Base-by-base conservation (phyloP, 1,140 invertebrate genomes). In the Atopsyche davidsoni region DNA sequence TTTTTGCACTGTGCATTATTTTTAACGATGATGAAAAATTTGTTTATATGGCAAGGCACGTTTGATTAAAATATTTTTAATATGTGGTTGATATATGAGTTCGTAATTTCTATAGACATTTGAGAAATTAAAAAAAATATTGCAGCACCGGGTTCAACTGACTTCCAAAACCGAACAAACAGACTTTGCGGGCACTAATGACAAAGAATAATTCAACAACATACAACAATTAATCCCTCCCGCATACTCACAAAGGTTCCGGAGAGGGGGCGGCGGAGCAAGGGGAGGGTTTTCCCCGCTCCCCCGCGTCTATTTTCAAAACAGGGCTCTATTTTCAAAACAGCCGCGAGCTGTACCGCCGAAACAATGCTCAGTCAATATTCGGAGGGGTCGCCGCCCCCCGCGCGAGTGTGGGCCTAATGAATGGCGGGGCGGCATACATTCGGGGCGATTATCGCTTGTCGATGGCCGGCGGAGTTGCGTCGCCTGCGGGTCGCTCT, bases 281-380 rank as follows among this genome's bases (percentile, higher is more conserved):
- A 21, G 13, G 25, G 7, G 18, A 10, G 3, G 39, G 23, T 16
- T 41, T 21, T 41, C 23, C 39, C 39, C 32, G 25, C 25, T 7
- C 25, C 7, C 25, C 7, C 25, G 25, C 25, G 25, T n/a, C n/a
- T n/a, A 34, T 16, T 34, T 16, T n/a, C n/a, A n/a, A n/a, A n/a
- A n/a, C n/a, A n/a, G n/a, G n/a, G 47, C 17, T 55, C 52, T 55
- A 48, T 55, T 55, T 50, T 55, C 44, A 56, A 56, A 56, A 56
- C 53, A 56, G 42, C 53, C 53, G 43, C 36, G 38, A 47, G 42
- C 28, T 32, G 47, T 22, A 51, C 53, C 53, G 50, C 46, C 45
- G 50, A 57, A 57, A 57, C 55, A 57, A 57, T 57, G 50, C 55
- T 57, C 55, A 57, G 55, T 57, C 55, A 57, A 56, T 56, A 51